phyloP scores from a whole-genome alignment of 1,140 invertebrate species.

The Pseudomyrmex dendroicus region DNA sequence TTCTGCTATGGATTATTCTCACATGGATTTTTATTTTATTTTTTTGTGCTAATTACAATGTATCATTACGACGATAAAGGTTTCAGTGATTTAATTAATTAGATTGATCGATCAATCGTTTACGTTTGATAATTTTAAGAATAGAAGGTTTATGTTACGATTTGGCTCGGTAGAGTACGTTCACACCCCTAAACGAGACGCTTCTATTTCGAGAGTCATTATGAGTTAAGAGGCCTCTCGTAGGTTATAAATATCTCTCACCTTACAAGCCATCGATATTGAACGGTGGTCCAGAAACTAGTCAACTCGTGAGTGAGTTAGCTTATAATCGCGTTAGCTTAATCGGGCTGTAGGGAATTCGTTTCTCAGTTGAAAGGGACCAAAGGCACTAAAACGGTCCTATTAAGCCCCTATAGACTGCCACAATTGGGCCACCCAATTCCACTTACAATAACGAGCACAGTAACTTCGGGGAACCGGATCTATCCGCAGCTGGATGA shows the following conservation, averaged over 20 bases:
- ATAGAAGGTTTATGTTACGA: not conserved
- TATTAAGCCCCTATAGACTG: constrained; percentile 74
- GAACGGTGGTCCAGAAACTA: constrained; percentile 56
- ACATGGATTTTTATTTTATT: not conserved
- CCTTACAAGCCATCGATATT: constrained; percentile 63
- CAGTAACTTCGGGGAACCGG: constrained; percentile 61
- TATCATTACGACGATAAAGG: not conserved
- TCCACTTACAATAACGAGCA: constrained; percentile 60
- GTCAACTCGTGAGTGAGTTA: constrained; percentile 75
- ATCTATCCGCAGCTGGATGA: constrained; percentile 29
- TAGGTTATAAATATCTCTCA: constrained; percentile 60
- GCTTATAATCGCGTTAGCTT: constrained; percentile 80
- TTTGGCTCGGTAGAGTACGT: not conserved
- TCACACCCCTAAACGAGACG: constrained; percentile 15
- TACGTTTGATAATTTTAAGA: not conserved
- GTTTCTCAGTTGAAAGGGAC: constrained; percentile 71
- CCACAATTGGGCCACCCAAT: constrained; percentile 63
- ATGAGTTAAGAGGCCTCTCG: constrained; percentile 67
- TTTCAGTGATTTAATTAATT: not conserved
- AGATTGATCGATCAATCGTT: no score
- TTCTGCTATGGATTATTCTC: constrained; percentile 32
- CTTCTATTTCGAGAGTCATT: constrained; percentile 70
- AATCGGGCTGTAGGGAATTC: constrained; percentile 75
- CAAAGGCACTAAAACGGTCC: constrained; percentile 73
- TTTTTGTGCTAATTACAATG: not conserved